Base-by-base conservation (phyloP, 2,113 vertebrate species). In the Coptodon bakossiorum region DNA sequence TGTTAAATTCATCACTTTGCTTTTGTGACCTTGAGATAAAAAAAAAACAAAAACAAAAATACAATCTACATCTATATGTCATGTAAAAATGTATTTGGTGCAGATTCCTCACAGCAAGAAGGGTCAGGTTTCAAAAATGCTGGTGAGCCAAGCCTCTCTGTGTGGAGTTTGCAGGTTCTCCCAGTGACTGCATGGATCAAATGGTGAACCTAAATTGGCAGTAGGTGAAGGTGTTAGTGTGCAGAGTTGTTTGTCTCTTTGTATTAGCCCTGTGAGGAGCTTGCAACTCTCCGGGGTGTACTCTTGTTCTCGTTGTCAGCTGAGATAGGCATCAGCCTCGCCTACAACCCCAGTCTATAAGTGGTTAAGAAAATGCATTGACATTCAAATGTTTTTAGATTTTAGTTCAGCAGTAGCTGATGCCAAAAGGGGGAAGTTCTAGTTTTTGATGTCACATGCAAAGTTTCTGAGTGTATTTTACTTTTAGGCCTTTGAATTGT, bases 1-100 rank as follows among this genome's bases (percentile, higher is more conserved):
- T 76, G 71, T 76, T 76, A 48, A 76, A 76, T 76, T 17, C 4
- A 48, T 12, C 43, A 19, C 71, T 76, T 76, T 76, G 43, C 43
- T 27, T 76, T 48, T 29, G 68, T 45, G 43, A 76, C 71, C 43
- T 78, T 50, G 43, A 29, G 71, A n/a, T 31, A 5, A 50, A 9
- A 48, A 4, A 12, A 1, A 1, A 76, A 45, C 7, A 4, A 6
- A 12, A 10, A 19, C 29, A 11, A 36, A 63, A 63, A 63, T 34
- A 11, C 16, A 50, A 50, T 11, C 24, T 76, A 31, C 71, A n/a
- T 8, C 19, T 78, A 13, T 12, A 12, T 34, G 11, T 68, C 34
- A 8, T 68, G 34, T 68, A 1, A 68, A 22, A 68, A 68, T 3
- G 3, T 38, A 38, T 68, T 68, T 68, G 17, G 45, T 34, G 17